Percentiles rank a stretch among this genome's conserved stretches.
These are phyloP conservation scores for Hydroisotoma schaefferi DNA, from an alignment of 2,888 invertebrate species.

Conservation along the genomic window DNA sequence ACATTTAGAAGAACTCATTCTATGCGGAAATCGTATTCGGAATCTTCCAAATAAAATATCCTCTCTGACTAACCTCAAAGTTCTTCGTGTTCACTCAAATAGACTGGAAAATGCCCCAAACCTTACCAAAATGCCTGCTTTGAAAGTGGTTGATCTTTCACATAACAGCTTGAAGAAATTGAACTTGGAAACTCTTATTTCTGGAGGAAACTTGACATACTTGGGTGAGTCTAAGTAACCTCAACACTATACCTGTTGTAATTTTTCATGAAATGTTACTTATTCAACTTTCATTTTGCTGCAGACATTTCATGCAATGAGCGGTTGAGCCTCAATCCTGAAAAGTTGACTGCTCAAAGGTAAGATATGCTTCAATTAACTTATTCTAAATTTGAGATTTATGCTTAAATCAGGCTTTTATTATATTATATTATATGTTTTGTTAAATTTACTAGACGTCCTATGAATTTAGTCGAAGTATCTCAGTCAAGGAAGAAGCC, in stretches of 20 bases:
- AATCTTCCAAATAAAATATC: constrained; percentile 73
- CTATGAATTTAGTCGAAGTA: constrained; percentile 78
- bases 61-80: constrained; percentile 65
- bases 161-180: constrained; percentile 79
- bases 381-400: background rate
- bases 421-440: background rate
- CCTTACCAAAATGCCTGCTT: constrained; percentile 67
- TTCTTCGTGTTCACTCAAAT: constrained; percentile 78
- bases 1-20: constrained; percentile 73
- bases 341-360: constrained; percentile 43
- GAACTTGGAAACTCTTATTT: constrained; percentile 70
- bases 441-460: constrained; percentile 55
- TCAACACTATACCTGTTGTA: too few species aligned
- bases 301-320: constrained; percentile 80
- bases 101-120: constrained; percentile 70
- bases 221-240: too few species aligned
- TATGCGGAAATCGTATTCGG: constrained; percentile 76
- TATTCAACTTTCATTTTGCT: too few species aligned
- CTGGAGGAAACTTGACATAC: constrained; percentile 69
- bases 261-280: too few species aligned
- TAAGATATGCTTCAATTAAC: constrained; percentile 15
- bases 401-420: background rate
- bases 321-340: constrained; percentile 71
- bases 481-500: constrained; percentile 59
- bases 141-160: constrained; percentile 77